Conservation (phyloP, 2,797 vertebrate species). For the Heliangelus exortis region DNA sequence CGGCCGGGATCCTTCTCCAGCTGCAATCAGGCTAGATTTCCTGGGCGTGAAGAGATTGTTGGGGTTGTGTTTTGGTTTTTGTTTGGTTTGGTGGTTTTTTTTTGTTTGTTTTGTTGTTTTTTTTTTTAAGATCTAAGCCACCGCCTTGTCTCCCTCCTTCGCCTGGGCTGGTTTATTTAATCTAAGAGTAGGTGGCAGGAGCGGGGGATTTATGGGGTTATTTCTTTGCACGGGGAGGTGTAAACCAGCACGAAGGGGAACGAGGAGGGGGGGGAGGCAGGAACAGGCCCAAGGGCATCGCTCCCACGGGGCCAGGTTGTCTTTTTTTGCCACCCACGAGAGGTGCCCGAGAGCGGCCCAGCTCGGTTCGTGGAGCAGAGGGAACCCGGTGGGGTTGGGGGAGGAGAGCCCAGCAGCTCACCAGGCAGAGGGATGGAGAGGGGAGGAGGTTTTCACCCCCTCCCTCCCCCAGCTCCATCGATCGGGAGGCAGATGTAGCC, state of each 20-base stretch:
- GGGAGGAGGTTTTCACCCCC: neutral
- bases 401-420: fast-evolving
- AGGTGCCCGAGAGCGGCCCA: neutral
- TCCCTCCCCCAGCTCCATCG: neutral
- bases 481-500: neutral
- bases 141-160: neutral
- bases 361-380: neutral
- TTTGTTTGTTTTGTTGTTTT: no score
- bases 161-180: constrained; percentile 33
- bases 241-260: neutral
- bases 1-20: constrained; percentile 12
- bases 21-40: constrained; percentile 19
- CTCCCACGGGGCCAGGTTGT: neutral
- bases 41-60: constrained; percentile 2
- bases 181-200: constrained; percentile 40
- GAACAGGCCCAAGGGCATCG: neutral
- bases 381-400: neutral
- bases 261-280: neutral
- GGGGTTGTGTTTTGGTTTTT: neutral
- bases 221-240: neutral
- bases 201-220: constrained; percentile 12
- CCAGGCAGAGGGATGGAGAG: neutral
- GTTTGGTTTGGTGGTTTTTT: no score
- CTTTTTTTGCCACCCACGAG: neutral
- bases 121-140: neutral